phyloP scores from a whole-genome alignment of 2,797 vertebrate species.

The Sebastes steindachneri region DNA sequence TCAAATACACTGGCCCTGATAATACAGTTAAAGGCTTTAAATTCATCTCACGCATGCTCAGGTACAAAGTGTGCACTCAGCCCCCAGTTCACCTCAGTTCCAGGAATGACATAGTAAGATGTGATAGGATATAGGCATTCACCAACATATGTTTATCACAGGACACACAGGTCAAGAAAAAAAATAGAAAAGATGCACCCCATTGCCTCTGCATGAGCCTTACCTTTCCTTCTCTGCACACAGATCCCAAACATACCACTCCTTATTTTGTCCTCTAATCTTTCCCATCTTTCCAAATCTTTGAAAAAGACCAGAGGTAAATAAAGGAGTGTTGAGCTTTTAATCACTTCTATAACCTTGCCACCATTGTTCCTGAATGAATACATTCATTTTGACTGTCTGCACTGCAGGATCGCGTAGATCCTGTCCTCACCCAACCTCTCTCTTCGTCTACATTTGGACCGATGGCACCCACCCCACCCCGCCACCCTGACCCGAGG shows the following conservation, averaged over 20 bases:
- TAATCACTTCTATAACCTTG: background rate
- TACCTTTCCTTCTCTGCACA: background rate
- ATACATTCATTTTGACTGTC: background rate
- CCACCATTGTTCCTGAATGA: background rate
- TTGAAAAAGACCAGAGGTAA: background rate
- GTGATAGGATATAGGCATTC: background rate
- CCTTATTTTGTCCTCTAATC: background rate
- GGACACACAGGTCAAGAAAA: background rate
- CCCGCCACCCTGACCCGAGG: slow-evolving; percentile 1
- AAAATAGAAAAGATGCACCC: background rate
- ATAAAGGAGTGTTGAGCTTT: background rate
- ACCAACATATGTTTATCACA: background rate
- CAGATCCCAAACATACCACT: background rate
- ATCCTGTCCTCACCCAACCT: slow-evolving; percentile 26
- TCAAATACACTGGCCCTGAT: background rate
- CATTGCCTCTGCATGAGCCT: background rate
- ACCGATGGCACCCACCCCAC: background rate
- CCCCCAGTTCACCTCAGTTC: slow-evolving; percentile 16
- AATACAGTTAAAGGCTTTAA: slow-evolving; percentile 8
- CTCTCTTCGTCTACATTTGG: slow-evolving; percentile 5
- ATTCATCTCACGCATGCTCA: slow-evolving; percentile 16
- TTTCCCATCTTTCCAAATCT: background rate
- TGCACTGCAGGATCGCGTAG: background rate
- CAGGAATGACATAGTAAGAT: background rate
- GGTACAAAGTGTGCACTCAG: slow-evolving; percentile 29